Evolutionary conservation across 2,888 invertebrate genomes (phyloP), one percentile per base, ranked within the genome.

Genomic region (Plagodis pulveraria): DNA sequence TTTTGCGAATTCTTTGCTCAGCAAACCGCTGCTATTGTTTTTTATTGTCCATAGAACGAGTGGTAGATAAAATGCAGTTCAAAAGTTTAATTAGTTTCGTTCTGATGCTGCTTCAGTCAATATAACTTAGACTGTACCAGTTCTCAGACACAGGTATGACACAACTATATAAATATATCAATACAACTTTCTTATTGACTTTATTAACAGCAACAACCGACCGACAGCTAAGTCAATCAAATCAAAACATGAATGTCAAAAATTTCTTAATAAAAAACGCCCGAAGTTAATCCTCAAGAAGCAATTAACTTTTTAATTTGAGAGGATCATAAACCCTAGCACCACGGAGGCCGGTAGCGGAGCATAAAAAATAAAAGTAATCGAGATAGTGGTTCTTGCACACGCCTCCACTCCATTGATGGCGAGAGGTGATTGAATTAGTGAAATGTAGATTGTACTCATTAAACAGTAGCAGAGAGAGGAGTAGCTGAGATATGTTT

Each of bases 301-400:
- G 74, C 73, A 77, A 81, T 81, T 76, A 80, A 73, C 66, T 76
- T 80, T 81, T 81, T 76, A 78, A 80, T 80, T 75, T 69, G 70
- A 69, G 62, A 51, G 63, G 62, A 56, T 64, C 69, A 65, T 76
- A 71, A 70, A 74, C 49, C 45, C 44, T 44, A 9, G 46, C 34
- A 32, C 32, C 45, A 63, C 33, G 50, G 56, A 41, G 12, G 49
- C 40, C 54, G 50, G 65, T 58, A 63, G 60, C 56, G 50, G 42
- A 12, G 40, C 42, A 22, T 46, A 38, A 50, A 40, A 62, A 62
- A 61, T 59, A 50, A 62, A 63, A 57, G 48, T 59, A 57, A 68
- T 64, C 59, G 58, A 64, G 58, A 62, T 63, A 59, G 57, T 62
- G 53, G 45, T 46, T 45, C 44, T 47, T 12, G 51, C 58, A 65